Evolutionary conservation across 2,113 vertebrate species (phyloP).

Genomic region (Rhabdomys dilectus): DNA sequence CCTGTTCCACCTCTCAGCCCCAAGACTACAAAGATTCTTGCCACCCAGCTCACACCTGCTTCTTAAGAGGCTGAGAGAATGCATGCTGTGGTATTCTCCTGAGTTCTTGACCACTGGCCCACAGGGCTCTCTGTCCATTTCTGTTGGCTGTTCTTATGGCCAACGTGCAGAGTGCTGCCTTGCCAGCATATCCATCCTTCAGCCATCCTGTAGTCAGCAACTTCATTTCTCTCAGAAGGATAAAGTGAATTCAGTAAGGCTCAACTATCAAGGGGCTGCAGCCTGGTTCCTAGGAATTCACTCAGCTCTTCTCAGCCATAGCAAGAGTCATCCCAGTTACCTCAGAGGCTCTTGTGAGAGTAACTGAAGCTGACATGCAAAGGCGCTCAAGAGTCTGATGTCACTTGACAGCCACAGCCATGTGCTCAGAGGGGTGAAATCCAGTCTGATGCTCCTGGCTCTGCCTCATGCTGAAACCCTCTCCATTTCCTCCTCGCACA

Average conservation of each 20-base stretch:
- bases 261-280: not conserved
- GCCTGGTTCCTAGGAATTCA: not conserved
- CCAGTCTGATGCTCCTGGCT: not conserved
- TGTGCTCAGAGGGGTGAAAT: not conserved
- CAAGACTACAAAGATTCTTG: not conserved
- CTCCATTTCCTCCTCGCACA: not conserved
- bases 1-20: not conserved
- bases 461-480: rapidly evolving
- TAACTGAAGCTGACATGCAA: not conserved
- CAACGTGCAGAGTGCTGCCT: not conserved
- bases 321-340: not conserved
- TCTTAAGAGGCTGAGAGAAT: not conserved
- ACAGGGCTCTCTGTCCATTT: not conserved
- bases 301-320: not conserved
- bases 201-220: not conserved
- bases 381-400: not conserved
- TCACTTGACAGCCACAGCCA: not conserved
- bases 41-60: not conserved
- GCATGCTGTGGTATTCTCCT: not conserved
- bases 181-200: not conserved
- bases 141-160: not conserved
- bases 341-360: not conserved
- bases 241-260: not conserved
- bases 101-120: not conserved
- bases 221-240: not conserved